These are phyloP conservation scores for Equus przewalskii DNA, from an alignment of 2,113 vertebrate species.

Conservation along the genomic window DNA sequence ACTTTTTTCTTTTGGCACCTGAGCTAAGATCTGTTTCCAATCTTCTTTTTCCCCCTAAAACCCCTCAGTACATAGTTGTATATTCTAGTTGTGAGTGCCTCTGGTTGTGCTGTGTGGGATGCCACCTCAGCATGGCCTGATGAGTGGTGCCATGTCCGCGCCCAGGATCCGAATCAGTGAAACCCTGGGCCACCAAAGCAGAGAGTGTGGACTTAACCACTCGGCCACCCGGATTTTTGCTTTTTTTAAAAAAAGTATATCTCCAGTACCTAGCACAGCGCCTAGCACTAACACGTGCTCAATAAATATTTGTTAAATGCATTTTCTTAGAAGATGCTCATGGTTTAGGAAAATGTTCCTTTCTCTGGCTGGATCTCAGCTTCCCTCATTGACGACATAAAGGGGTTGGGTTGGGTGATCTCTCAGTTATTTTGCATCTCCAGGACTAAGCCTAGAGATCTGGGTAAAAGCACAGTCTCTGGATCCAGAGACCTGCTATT, in stretches of 20 bases:
- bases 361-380: background rate
- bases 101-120: no score
- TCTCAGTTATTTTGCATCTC: background rate
- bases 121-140: no score
- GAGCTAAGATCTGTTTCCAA: no score
- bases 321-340: conserved; percentile 13
- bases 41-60: no score
- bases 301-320: conserved; percentile 31
- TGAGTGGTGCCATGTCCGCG: no score
- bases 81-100: no score
- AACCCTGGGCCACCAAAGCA: no score
- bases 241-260: background rate
- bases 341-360: conserved; percentile 7
- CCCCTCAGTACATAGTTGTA: no score
- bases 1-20: no score
- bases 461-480: conserved; percentile 18
- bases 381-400: conserved; percentile 20
- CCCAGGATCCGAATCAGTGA: no score
- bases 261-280: background rate
- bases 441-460: conserved; percentile 33
- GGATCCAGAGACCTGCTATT: background rate
- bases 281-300: background rate
- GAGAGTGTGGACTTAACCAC: no score
- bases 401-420: background rate
- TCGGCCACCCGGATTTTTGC: background rate